phyloP scores from a whole-genome alignment of 2,797 vertebrate genomes.

The Coccyzus lansbergi region DNA sequence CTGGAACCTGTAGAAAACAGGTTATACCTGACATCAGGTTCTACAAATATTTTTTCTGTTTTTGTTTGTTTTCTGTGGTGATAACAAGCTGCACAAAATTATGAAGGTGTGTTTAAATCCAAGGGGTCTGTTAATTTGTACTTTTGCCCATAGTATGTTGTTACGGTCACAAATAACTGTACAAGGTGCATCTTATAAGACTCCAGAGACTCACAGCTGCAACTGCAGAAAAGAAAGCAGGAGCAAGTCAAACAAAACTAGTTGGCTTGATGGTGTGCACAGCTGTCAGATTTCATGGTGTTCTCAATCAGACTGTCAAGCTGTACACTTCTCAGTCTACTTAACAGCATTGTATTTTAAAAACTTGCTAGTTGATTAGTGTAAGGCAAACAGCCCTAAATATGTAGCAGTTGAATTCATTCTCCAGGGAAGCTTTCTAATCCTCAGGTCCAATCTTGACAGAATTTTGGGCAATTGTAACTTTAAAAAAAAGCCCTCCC shows the following conservation, averaged over 20 bases:
- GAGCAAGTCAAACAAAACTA: neutral
- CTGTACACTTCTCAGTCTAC: neutral
- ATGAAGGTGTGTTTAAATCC: neutral
- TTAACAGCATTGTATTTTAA: neutral
- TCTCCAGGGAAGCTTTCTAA: neutral
- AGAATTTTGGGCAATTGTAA: neutral
- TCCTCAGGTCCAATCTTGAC: neutral
- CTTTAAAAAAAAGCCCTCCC: neutral
- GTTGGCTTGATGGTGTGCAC: neutral
- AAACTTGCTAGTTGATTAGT: neutral
- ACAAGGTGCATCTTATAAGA: neutral
- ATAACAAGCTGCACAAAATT: neutral
- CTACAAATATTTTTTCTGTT: neutral
- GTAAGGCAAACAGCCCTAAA: neutral
- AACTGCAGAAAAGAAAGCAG: neutral
- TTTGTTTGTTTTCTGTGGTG: neutral
- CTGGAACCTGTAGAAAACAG: neutral
- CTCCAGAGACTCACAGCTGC: neutral
- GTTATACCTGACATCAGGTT: neutral
- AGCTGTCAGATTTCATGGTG: neutral
- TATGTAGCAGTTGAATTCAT: neutral
- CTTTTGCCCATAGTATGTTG: neutral
- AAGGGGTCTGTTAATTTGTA: neutral
- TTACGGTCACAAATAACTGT: neutral
- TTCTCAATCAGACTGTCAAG: neutral